These are phyloP conservation scores for Zele albiditarsus DNA, from an alignment of 2,888 invertebrate genomes.

Conservation along the genomic window DNA sequence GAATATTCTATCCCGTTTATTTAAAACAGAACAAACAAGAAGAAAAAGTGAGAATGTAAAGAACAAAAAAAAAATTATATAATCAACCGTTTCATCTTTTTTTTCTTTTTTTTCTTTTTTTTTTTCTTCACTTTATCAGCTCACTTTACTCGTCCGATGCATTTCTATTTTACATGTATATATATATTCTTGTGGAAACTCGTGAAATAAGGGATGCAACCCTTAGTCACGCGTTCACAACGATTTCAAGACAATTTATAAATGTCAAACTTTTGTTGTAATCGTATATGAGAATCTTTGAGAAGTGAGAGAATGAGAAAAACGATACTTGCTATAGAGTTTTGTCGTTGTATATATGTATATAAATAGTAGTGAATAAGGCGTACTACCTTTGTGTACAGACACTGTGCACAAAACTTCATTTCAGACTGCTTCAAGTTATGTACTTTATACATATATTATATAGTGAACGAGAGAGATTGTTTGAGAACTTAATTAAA, in stretches of 20 bases:
- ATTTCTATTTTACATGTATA: not conserved
- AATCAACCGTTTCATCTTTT: not conserved
- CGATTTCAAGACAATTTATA: conserved; percentile 15
- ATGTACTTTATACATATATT: conserved; percentile 2
- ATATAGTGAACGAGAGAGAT: not conserved
- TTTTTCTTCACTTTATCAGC: not conserved
- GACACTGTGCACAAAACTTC: not conserved
- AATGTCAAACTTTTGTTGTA: conserved; percentile 31
- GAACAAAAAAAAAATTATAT: not conserved
- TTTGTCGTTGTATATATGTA: not conserved
- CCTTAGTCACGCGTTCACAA: not conserved
- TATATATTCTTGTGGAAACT: not conserved
- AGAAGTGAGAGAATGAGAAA: not conserved
- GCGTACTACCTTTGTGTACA: not conserved
- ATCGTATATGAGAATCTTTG: conserved; percentile 21
- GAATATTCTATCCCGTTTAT: not conserved
- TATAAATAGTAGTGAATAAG: not conserved
- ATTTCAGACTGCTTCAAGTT: conserved; percentile 3
- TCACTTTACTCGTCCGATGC: not conserved
- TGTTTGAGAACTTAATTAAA: conserved; percentile 31
- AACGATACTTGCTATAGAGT: not conserved
- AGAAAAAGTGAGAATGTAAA: too few relatives aligned
- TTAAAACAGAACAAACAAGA: not conserved
- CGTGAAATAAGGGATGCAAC: not conserved
- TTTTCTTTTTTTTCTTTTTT: not conserved